Evolutionary conservation across 2,797 vertebrate genomes (phyloP).

Genomic region (Ambastaia sidthimunki): DNA sequence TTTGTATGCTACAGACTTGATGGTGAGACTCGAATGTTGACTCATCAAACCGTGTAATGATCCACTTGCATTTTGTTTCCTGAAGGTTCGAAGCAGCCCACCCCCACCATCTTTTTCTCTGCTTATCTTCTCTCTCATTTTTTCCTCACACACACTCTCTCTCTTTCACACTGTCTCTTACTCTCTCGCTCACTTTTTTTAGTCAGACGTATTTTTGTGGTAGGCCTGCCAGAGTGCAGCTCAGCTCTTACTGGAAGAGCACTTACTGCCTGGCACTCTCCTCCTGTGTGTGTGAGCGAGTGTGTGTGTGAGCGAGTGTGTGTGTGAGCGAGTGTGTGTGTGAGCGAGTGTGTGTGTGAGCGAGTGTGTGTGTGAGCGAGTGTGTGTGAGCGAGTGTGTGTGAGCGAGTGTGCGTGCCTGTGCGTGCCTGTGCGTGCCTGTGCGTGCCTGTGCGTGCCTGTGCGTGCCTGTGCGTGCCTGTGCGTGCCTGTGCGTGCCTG

Average conservation of each 20-base stretch:
- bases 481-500: too few relatives aligned
- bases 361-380: too few relatives aligned
- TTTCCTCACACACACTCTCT: background rate
- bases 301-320: background rate
- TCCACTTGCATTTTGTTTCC: constrained; percentile 48
- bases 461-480: background rate
- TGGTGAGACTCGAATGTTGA: constrained; percentile 38
- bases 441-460: background rate
- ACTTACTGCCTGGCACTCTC: constrained; percentile 61
- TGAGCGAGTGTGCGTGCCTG: too few relatives aligned
- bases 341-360: too few relatives aligned
- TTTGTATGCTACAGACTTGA: background rate
- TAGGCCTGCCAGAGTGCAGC: constrained; percentile 58
- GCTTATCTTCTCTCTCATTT: constrained; percentile 19
- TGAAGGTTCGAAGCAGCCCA: constrained; percentile 40
- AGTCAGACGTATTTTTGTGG: constrained; percentile 56
- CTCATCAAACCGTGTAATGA: constrained; percentile 54
- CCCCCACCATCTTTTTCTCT: constrained; percentile 15
- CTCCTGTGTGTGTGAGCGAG: constrained; percentile 1
- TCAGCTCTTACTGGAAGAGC: constrained; percentile 65
- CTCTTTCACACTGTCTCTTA: constrained; percentile 13
- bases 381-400: too few relatives aligned
- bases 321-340: too few relatives aligned
- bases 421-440: background rate
- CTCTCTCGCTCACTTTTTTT: constrained; percentile 1